Evolutionary conservation across 2,888 invertebrate genomes (phyloP), one percentile per base, ranked within the genome.

Genomic region (Biston stratarius): DNA sequence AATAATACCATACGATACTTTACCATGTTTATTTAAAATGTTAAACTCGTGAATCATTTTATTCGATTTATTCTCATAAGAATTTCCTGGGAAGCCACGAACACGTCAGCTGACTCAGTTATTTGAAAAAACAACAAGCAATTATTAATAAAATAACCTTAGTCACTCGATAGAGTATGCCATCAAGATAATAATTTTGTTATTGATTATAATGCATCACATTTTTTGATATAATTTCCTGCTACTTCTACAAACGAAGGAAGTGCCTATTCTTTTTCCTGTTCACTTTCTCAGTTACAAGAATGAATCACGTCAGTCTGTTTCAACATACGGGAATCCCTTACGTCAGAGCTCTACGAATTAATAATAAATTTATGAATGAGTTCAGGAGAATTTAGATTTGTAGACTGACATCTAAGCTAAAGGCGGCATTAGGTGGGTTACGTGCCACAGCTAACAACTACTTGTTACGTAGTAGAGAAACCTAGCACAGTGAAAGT

Each of bases 401-500:
- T 66, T 68, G 61, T 68, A 62, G 47, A 49, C 53, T 66, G 64
- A 69, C 72, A 74, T 71, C 67, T 61, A 63, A 74, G 71, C 68
- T 71, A 72, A 42, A 75, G 72, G 69, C 68, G 71, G 73, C 73
- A 73, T 74, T 68, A 73, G 72, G 72, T 74, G 74, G 73, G 75
- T 81, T 83, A 82, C 82, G 79, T 82, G 80, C 81, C 77, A 78
- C 79, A 79, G 79, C 80, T 80, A 79, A 81, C 80, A 80, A 81
- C 81, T 76, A 79, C 82, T 83, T 81, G 84, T 88, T 89, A 88
- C 85, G 88, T 87, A 83, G 84, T 70, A 83, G 89, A 85, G 89
- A 90, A 91, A 90, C 88, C 85, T 82, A 85, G 81, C 82, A 78
- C 70, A 89, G 91, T 90, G 91, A 91, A 91, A 91, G 90, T 90